A percentile compares a stretch with the other conserved stretches of the same genome.
Conservation (phyloP, 2,113 vertebrate species). For the Oryctolagus cuniculus region DNA sequence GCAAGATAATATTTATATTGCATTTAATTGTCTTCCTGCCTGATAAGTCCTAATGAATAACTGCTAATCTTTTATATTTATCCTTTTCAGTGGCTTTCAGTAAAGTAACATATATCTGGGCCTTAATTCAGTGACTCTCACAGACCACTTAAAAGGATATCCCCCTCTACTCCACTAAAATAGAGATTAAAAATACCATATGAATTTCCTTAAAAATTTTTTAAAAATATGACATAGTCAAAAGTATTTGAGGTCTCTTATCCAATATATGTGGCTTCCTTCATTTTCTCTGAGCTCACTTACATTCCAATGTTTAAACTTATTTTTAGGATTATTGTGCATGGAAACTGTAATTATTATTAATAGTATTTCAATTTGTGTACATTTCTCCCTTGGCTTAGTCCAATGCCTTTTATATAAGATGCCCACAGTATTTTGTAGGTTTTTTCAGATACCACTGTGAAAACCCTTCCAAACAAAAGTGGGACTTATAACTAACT, state of each 20-base stretch:
- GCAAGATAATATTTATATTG: not conserved
- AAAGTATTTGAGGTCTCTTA: not conserved
- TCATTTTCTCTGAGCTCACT: not conserved
- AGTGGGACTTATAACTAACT: not conserved
- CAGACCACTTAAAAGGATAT: not conserved
- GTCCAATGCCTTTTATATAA: not conserved
- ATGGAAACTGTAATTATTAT: not conserved
- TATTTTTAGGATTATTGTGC: not conserved
- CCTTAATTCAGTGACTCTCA: not conserved
- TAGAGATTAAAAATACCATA: not conserved
- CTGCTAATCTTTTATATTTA: not conserved
- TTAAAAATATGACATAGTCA: not conserved
- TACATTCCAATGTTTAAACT: not conserved
- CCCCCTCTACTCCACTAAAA: not conserved
- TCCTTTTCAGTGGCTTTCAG: not conserved
- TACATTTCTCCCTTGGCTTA: not conserved
- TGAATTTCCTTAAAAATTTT: not conserved
- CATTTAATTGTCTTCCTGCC: not conserved
- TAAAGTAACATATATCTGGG: not conserved
- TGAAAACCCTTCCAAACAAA: not conserved
- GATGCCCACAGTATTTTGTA: not conserved
- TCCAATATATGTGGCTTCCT: not conserved
- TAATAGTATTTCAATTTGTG: not conserved
- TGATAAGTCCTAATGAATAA: not conserved
- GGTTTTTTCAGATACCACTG: not conserved